Evolutionary conservation across 2,888 invertebrate species (phyloP), one percentile per base, ranked within the genome.

Genomic region (Tetrapedia diversipes): DNA sequence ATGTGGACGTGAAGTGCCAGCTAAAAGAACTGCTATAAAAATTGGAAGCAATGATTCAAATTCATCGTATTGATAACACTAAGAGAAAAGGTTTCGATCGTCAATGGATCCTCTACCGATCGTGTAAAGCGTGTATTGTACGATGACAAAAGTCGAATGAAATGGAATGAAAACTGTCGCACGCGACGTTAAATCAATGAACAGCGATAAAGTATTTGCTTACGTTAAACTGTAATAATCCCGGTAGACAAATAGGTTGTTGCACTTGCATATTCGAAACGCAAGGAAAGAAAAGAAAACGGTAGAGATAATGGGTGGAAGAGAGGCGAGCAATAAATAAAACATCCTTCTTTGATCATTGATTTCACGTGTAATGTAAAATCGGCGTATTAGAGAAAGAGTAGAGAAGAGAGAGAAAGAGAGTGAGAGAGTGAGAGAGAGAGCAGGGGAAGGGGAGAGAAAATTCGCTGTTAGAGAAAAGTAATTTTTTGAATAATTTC

Each of bases 131-230:
- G 80, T 81, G 81, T 83, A 83, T 79, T 69, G 14, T 51, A 72
- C 70, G 56, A 22, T 81, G 57, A 79, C n/a, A 71, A 77, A 76
- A 79, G 79, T 76, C 77, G 72, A 77, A 77, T n/a, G 75, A 77
- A 77, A 78, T 69, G 70, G 71, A 65, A 16, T 32, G 56, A 67
- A 77, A 77, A 78, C 64, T 71, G 74, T 74, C 75, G 77, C 83
- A 82, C 79, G 78, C 64, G 68, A 70, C 59, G 73, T 73, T 72
- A 73, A 43, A 59, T 53, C 27, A 22, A 32, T 34, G 41, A 45
- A 19, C 59, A 19, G 19, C 65, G 67, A 79, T 57, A 70, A 79
- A 82, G 63, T 77, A 84, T 80, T 65, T 49, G 41, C 54, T 65
- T 66, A 53, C 66, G 79, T 43, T 7, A 14, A 47, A 34, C 11